Base-by-base conservation (phyloP, 1,140 invertebrate genomes). In the Trachymyrmex septentrionalis region DNA sequence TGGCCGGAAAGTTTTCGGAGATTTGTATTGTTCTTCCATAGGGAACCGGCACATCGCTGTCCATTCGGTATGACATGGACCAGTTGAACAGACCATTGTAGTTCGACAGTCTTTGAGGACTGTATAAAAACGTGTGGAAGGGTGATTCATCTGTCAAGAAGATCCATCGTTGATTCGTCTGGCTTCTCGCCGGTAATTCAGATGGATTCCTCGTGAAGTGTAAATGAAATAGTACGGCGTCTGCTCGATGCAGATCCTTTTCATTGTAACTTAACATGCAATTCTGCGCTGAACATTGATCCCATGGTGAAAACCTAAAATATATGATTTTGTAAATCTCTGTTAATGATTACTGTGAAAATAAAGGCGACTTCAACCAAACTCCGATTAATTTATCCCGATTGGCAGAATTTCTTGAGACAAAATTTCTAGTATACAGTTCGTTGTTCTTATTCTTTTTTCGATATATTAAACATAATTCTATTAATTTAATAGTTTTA, bases 51-150 rank as follows among this genome's bases (percentile, higher is more conserved):
- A 97, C 95, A 87, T 97, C 97, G 9, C 97, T 96, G 87, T 97
- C 96, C 88, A 95, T 96, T 89, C 96, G 95, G 90, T 97, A 98
- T 2, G 96, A 96, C 97, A 98, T 97, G 1, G 97, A 97, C 97
- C 97, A 97, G 92, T 98, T 97, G 90, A 98, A 97, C 9, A 96
- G 30, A 34, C 96, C 95, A 73, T 96, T 95, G 76, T 96, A 96
- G 48, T 96, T 89, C 4, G 91, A 91, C 48, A 96, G 85, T 24
- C 91, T 92, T 57, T 93, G 90, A 6, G 71, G 57, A 48, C 81
- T 64, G 34, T 91, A 72, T 7, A 96, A 72, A 89, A 96, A 96
- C 0, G 96, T 96, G 66, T 96, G 89, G 10, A 94, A 90, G 0
- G 96, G 96, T 38, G 96, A 96, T 93, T 97, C 97, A 85, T 97